Evolutionary conservation across 2,113 vertebrate genomes (phyloP).

Genomic region (Anseranas semipalmata): DNA sequence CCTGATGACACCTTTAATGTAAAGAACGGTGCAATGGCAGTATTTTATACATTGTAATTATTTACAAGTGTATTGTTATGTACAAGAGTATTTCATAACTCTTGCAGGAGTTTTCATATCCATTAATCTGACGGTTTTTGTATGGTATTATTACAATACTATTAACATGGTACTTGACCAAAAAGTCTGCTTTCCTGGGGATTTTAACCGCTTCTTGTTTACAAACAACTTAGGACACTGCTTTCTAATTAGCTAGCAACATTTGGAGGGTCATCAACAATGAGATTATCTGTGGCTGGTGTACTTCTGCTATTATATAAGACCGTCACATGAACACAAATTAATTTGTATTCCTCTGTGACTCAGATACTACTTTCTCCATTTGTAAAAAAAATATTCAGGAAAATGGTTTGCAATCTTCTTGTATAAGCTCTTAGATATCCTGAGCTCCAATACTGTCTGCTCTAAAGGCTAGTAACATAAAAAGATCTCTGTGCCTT

Average conservation of each 20-base stretch:
- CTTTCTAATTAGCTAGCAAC: neutral
- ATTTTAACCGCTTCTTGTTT: neutral
- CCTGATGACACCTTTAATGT: neutral
- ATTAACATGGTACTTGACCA: neutral
- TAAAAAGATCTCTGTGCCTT: neutral
- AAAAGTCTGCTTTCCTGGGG: neutral
- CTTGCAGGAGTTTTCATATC: neutral
- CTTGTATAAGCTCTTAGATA: neutral
- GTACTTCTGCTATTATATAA: neutral
- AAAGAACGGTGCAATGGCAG: neutral
- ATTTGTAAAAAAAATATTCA: neutral
- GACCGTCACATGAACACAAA: neutral
- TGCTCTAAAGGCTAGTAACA: neutral
- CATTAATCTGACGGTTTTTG: neutral
- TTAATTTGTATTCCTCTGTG: neutral
- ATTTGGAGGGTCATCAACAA: neutral
- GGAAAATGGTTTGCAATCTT: neutral
- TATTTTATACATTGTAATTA: neutral
- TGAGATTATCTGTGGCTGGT: neutral
- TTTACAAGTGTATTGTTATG: neutral
- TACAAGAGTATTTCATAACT: neutral
- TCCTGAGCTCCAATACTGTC: neutral
- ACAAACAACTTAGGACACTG: neutral
- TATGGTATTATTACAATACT: neutral
- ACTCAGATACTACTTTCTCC: neutral